Conservation (phyloP, 2,113 vertebrate genomes). For the Thryonomys swinderianus region DNA sequence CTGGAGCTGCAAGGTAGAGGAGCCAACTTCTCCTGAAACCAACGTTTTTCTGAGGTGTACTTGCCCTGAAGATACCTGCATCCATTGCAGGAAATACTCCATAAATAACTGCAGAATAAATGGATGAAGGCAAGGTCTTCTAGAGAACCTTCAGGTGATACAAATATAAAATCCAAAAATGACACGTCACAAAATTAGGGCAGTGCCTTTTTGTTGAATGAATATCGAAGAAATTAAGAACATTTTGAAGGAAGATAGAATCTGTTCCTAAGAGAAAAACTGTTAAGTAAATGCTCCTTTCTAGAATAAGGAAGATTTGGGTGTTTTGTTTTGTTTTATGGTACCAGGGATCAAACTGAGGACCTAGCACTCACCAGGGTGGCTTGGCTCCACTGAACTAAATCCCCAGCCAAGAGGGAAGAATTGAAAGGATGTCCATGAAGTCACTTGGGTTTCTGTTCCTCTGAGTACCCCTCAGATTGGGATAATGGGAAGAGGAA, state of each 20-base stretch:
- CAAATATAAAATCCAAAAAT: slow-evolving; percentile 2
- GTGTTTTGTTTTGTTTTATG: too few relatives aligned
- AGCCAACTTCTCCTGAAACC: not conserved
- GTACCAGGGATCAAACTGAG: too few relatives aligned
- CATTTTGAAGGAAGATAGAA: not conserved
- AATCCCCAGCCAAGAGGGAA: not conserved
- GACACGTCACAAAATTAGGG: not conserved
- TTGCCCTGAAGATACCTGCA: not conserved
- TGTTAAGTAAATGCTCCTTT: not conserved
- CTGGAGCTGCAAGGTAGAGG: not conserved
- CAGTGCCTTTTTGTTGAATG: not conserved
- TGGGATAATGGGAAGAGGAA: not conserved
- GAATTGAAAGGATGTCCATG: not conserved
- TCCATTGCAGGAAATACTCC: not conserved
- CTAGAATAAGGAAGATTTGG: not conserved
- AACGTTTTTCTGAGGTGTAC: not conserved
- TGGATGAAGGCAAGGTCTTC: not conserved
- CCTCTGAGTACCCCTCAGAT: not conserved
- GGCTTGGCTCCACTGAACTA: too few relatives aligned
- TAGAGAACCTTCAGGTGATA: not conserved
- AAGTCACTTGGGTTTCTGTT: not conserved
- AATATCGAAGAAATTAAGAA: not conserved
- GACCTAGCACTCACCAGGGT: too few relatives aligned
- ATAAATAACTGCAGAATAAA: not conserved
- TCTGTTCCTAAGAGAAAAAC: not conserved